Percentiles rank a stretch among this genome's conserved stretches.
Conservation (phyloP, 2,797 vertebrate genomes). For the Rhincodon typus region DNA sequence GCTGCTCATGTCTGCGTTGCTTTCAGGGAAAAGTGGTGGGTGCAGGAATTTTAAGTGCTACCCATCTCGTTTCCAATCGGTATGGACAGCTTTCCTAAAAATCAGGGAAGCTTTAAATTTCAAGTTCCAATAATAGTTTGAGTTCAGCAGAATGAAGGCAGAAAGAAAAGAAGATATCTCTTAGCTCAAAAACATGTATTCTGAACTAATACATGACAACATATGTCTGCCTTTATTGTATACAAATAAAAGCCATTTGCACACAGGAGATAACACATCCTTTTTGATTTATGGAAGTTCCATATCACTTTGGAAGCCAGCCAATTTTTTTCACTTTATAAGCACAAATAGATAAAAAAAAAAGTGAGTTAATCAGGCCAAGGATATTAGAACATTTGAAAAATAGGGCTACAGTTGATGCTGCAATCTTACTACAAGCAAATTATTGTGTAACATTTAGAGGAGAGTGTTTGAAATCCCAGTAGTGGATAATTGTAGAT, state of each 20-base stretch:
- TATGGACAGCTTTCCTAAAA: not conserved
- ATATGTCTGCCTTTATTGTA: not conserved
- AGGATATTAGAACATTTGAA: not conserved
- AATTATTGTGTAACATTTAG: not conserved
- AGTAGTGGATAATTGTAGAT: not conserved
- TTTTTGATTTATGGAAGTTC: conserved; percentile 1
- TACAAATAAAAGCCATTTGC: not conserved
- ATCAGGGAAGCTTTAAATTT: not conserved
- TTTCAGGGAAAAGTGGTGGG: not conserved
- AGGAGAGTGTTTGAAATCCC: not conserved
- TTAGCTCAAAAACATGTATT: not conserved
- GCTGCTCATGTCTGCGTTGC: too few relatives aligned
- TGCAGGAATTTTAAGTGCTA: not conserved
- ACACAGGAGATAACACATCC: not conserved
- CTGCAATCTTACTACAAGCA: not conserved
- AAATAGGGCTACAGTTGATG: not conserved
- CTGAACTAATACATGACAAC: not conserved
- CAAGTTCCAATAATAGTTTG: not conserved
- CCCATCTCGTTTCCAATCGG: not conserved
- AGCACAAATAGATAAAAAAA: not conserved
- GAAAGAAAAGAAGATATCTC: too few relatives aligned
- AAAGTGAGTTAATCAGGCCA: not conserved
- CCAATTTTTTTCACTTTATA: conserved; percentile 22
- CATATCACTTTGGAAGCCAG: conserved; percentile 5
- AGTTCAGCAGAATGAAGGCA: not conserved